Percentiles rank a stretch among this genome's conserved stretches.
These are phyloP conservation scores for Cardiocondyla obscurior DNA, from an alignment of 1,140 invertebrate species.

Conservation along the genomic window DNA sequence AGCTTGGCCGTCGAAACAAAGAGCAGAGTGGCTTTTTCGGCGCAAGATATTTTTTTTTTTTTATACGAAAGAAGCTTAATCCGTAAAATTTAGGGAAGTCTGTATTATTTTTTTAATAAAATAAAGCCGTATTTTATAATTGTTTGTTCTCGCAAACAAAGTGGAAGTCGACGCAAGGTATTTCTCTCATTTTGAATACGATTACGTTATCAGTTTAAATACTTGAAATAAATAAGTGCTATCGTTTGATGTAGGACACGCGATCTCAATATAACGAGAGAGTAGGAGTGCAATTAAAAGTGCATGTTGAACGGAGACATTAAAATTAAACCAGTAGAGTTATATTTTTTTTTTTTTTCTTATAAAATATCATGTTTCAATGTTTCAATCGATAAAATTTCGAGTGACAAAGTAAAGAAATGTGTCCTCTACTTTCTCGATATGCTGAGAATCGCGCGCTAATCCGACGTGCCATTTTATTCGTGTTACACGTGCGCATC, in stretches of 20 bases:
- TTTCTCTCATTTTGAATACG: conserved; percentile 1
- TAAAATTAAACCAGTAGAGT: not conserved
- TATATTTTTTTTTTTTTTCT: not conserved
- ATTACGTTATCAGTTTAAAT: conserved; percentile 5
- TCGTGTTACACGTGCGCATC: conserved; percentile 26
- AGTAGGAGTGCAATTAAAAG: conserved; percentile 17
- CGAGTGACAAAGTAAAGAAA: too few relatives aligned
- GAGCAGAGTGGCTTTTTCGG: too few relatives aligned
- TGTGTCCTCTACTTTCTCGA: conserved; percentile 7
- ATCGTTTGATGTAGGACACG: conserved; percentile 32
- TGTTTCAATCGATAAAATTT: not conserved
- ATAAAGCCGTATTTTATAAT: not conserved
- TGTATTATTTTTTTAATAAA: not conserved
- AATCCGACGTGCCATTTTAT: conserved; percentile 1
- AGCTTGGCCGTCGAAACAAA: too few relatives aligned
- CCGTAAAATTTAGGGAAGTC: not conserved
- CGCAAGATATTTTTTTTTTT: too few relatives aligned
- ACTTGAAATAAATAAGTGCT: conserved; percentile 37
- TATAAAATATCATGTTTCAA: not conserved
- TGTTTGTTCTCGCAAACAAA: not conserved
- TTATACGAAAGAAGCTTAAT: too few relatives aligned
- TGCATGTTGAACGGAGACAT: not conserved
- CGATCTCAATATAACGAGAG: conserved; percentile 25
- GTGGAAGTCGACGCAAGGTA: conserved; percentile 8
- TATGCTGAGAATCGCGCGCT: not conserved